phyloP scores from a whole-genome alignment of 2,888 invertebrate genomes.

The Drosophila fulvimacula region DNA sequence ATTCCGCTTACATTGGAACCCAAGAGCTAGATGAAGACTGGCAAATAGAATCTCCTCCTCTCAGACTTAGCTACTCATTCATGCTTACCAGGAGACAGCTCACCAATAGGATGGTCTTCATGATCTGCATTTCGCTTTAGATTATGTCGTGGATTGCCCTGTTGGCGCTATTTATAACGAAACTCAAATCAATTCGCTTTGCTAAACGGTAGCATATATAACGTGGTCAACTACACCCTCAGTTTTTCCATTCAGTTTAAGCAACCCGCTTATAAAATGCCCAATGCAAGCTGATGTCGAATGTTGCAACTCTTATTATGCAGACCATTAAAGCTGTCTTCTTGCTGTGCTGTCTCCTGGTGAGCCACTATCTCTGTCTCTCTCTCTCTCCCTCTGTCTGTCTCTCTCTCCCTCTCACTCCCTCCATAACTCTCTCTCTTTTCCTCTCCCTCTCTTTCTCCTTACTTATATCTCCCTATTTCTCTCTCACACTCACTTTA shows the following conservation, averaged over 20 bases:
- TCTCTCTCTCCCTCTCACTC: not conserved
- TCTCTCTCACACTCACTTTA: no score
- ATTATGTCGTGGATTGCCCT: not conserved
- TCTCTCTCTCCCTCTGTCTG: not conserved
- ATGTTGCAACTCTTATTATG: not conserved
- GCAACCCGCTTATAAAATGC: not conserved
- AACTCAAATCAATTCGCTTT: not conserved
- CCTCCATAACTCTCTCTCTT: no score
- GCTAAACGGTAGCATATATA: no score
- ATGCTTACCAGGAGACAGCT: slow-evolving; percentile 12
- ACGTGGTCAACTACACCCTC: not conserved
- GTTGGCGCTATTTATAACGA: slow-evolving; percentile 1
- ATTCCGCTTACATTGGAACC: not conserved
- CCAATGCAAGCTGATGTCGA: no score
- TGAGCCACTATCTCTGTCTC: not conserved
- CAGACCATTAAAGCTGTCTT: not conserved
- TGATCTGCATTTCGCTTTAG: not conserved
- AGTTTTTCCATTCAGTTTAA: not conserved
- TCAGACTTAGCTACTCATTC: not conserved
- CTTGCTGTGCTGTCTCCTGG: slow-evolving; percentile 4
- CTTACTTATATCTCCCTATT: no score
- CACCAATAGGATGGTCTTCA: not conserved
- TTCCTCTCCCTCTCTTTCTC: no score
- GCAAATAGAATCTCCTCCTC: no score
- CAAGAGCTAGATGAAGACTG: not conserved